These are phyloP conservation scores for Psephotus haematonotus DNA, from an alignment of 2,113 vertebrate genomes.

Conservation along the genomic window DNA sequence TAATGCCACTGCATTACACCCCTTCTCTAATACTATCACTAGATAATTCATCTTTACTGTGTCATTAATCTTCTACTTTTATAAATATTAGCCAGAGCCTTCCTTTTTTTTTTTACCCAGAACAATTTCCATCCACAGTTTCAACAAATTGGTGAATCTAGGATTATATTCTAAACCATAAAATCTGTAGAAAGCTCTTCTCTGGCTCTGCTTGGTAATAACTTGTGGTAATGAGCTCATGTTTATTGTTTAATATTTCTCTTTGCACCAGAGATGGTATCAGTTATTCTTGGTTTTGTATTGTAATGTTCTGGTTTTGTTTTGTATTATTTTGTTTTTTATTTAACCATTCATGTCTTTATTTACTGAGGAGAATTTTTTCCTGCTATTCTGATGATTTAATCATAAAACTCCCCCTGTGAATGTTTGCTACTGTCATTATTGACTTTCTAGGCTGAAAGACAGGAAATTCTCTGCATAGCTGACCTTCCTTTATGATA, in stretches of 20 bases:
- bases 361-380: neutral
- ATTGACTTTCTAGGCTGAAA: constrained; percentile 41
- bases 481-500: constrained; percentile 53
- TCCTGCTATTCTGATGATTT: constrained; percentile 24
- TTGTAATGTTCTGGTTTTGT: neutral
- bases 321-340: neutral
- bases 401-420: neutral
- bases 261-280: neutral
- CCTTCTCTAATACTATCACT: neutral
- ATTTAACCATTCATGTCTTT: neutral
- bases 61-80: neutral
- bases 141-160: neutral
- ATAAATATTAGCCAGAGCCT: neutral
- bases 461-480: constrained; percentile 76
- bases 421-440: constrained; percentile 32
- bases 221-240: neutral
- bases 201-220: neutral
- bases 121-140: neutral
- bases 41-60: neutral
- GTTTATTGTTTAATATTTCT: neutral
- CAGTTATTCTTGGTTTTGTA: neutral
- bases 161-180: neutral
- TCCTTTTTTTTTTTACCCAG: neutral
- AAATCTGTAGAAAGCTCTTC: neutral
- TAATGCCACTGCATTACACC: neutral